Evolutionary conservation across 1,140 invertebrate genomes (phyloP), one percentile per base, ranked within the genome.

Genomic region (Cataglyphis hispanica): DNA sequence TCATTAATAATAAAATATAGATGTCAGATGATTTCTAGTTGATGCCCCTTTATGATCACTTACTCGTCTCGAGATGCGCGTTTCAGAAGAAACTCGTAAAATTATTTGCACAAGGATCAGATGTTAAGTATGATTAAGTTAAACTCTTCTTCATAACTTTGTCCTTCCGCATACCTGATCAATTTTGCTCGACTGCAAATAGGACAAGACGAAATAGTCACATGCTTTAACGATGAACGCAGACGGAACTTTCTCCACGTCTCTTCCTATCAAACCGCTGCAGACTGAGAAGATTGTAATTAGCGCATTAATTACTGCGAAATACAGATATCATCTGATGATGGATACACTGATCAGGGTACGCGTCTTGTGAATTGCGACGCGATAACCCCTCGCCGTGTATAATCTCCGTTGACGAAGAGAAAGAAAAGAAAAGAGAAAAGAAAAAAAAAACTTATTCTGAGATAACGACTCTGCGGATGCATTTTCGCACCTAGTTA

Each of bases 301-400:
- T 61, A 84, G 58, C 31, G 78, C 58, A 8, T 88, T 86, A 86
- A 88, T 86, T 84, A 88, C 19, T 37, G 78, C 10, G 43, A 58
- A 85, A 67, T 25, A 66, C 34, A 63, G 46, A 87, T 61, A 76
- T 75, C 40, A 67, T 80, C 67, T 66, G 56, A 22, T 66, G 56
- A 19, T 60, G 31, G 34, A 58, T 31, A 31, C 4, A 31, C 67
- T 60, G 70, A 81, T 87, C 50, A 13, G n/a, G 34, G 7, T 7
- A 25, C 10, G 22, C 53, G 43, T 64, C 61, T 87, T 69, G 27
- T 50, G 22, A 67, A 67, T 83, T 60, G 27, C 56, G 13, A 25
- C 4, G 46, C 46, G 70, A 88, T 88, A 88, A 88, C 76, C 72
- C 46, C 4, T 31, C 6, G 11, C 27, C 58, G 22, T 50, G 22